Percentiles rank a stretch among this genome's conserved stretches.
These are phyloP conservation scores for Dendrolimus pini DNA, from an alignment of 2,888 invertebrate species.

Conservation along the genomic window DNA sequence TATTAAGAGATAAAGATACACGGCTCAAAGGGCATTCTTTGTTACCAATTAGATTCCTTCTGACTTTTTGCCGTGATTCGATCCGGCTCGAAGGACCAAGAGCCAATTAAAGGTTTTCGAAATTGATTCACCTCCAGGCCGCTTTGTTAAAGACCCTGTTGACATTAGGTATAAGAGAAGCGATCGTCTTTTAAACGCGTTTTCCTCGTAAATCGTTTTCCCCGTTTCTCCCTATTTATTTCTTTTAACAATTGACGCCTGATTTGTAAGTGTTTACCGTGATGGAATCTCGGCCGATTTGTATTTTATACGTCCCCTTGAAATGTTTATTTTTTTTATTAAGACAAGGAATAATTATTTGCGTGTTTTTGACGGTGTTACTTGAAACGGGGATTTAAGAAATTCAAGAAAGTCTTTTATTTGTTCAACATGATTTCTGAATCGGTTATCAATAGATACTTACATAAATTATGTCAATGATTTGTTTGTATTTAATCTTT, in stretches of 20 bases:
- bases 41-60: slow-evolving; percentile 67
- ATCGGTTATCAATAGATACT: too few species aligned
- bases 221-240: slow-evolving; percentile 10
- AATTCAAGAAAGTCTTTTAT: too few species aligned
- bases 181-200: slow-evolving; percentile 40
- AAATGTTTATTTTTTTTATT: not conserved
- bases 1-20: not conserved
- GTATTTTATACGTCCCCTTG: not conserved
- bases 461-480: too few species aligned
- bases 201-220: slow-evolving; percentile 17
- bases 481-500: too few species aligned
- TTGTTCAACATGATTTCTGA: too few species aligned
- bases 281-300: not conserved
- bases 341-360: too few species aligned
- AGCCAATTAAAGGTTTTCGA: slow-evolving; percentile 67
- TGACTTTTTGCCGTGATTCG: slow-evolving; percentile 44
- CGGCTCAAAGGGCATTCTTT: slow-evolving; percentile 29
- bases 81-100: slow-evolving; percentile 22
- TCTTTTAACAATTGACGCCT: not conserved
- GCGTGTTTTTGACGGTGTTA: too few species aligned
- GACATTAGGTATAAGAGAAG: slow-evolving; percentile 34
- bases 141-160: slow-evolving; percentile 55
- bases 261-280: not conserved
- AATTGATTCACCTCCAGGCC: slow-evolving; percentile 55
- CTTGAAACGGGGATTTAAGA: too few species aligned